Conservation (phyloP, 53 echinoderm and acorn worm species). For the Stichopus horrens region DNA sequence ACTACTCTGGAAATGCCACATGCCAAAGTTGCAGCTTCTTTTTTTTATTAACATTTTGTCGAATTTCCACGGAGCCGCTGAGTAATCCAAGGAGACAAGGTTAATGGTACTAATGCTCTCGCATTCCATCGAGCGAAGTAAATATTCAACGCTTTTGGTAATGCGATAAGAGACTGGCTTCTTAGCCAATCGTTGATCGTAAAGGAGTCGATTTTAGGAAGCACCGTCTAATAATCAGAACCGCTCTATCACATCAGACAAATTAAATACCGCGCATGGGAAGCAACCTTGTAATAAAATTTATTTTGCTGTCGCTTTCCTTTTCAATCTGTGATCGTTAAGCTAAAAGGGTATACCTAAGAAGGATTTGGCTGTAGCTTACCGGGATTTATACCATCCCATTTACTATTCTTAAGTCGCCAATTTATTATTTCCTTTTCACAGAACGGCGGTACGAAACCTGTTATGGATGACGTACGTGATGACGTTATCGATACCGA, state of each 20-base stretch:
- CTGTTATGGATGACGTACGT: constrained; percentile 1
- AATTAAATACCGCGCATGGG: too few relatives aligned
- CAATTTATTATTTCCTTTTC: background rate
- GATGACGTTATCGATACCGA: constrained; percentile 24
- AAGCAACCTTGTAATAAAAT: too few relatives aligned
- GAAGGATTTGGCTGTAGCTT: too few relatives aligned
- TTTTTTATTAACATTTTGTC: background rate
- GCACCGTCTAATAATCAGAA: background rate
- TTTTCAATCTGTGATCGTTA: too few relatives aligned
- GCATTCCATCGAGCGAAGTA: background rate
- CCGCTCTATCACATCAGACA: background rate
- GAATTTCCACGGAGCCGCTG: background rate
- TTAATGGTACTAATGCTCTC: background rate
- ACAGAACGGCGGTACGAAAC: background rate
- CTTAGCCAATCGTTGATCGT: background rate
- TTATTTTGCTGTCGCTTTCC: too few relatives aligned
- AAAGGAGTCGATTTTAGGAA: background rate
- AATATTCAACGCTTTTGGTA: background rate
- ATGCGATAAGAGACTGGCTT: background rate
- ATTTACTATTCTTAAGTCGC: too few relatives aligned
- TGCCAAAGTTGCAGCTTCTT: background rate
- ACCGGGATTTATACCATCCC: too few relatives aligned
- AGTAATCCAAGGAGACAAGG: background rate
- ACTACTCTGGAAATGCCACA: too few relatives aligned
- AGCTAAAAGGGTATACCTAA: too few relatives aligned